Percentiles rank a stretch among this genome's conserved stretches.
phyloP scores from a whole-genome alignment of 2,797 vertebrate species.

The Psittacula derbiana region DNA sequence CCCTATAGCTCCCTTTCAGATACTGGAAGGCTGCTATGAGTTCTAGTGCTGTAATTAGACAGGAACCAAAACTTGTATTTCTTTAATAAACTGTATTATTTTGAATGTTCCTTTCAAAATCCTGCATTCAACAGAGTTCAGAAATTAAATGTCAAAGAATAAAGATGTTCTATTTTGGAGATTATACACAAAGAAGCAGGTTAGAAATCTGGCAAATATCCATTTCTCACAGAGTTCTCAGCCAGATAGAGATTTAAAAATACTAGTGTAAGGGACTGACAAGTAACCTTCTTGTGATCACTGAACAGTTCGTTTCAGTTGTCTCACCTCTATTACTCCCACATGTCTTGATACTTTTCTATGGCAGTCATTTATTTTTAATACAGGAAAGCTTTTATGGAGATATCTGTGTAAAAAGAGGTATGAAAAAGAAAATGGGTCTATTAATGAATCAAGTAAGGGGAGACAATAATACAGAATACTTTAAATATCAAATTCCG shows the following conservation, averaged over 20 bases:
- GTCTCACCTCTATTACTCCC: not conserved
- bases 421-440: not conserved
- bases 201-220: not conserved
- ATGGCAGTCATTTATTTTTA: not conserved
- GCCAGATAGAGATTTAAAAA: not conserved
- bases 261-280: not conserved
- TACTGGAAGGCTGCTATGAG: not conserved
- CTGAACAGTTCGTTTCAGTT: not conserved
- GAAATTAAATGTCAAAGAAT: not conserved
- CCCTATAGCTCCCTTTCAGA: no score
- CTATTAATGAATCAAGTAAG: not conserved
- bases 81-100: not conserved
- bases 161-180: not conserved
- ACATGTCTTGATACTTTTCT: not conserved
- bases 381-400: not conserved
- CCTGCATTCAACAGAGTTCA: not conserved
- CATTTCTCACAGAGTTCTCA: not conserved
- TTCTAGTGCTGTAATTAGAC: not conserved
- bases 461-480: not conserved
- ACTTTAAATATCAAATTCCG: not conserved
- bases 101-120: not conserved
- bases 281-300: not conserved
- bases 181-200: not conserved
- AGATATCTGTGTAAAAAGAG: not conserved
- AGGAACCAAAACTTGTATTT: not conserved